Base-by-base conservation (phyloP, 35 echinoderm and acorn worm genomes). In the Ophioderma brevispina region DNA sequence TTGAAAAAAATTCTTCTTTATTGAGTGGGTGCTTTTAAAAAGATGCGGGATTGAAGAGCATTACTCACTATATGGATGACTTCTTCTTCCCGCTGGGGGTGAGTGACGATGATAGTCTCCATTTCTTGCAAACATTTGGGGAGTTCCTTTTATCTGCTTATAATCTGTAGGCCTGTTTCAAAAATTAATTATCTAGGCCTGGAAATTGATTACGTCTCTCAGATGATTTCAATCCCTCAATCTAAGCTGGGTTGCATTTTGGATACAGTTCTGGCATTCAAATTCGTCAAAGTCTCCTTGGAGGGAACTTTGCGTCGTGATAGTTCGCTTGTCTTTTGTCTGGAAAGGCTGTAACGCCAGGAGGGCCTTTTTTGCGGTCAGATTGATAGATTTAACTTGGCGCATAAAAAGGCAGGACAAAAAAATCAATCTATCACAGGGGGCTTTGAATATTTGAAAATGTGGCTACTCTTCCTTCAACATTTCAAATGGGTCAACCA, bases 21-120 rank as follows among this genome's bases (percentile, higher is more conserved):
- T 88, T 1, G 86, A 88, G 39, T 79, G n/a, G 37, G 37, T 19
- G n/a, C 19, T 34, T 76, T 38, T 19, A 75, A 30, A 0, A 40
- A 1, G 37, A 43, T 41, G 86, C 76, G 11, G 37, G 19, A 36
- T 37, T 38, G 1, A 28, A 78, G 21, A 31, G 70, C 14, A 32
- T 88, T n/a, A n/a, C 32, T n/a, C 70, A 18, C 86, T 79, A 31
- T n/a, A 31, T 88, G 37, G 86, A 88, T 36, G 86, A 88, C 40
- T 79, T 76, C 25, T 76, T 87, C 32, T 77, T n/a, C n/a, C 76
- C 37, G 40, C 42, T 23, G 85, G 55, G 17, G 41, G 41, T 17
- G 41, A 17, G n/a, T n/a, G n/a, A 46, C 41, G 41, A 46, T 4
- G 4, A 55, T 33, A 37, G 18, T 17, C 35, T 5, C 5, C 31